These are phyloP conservation scores for Aspiorhynchus laticeps DNA, from an alignment of 2,113 vertebrate species.

Conservation along the genomic window DNA sequence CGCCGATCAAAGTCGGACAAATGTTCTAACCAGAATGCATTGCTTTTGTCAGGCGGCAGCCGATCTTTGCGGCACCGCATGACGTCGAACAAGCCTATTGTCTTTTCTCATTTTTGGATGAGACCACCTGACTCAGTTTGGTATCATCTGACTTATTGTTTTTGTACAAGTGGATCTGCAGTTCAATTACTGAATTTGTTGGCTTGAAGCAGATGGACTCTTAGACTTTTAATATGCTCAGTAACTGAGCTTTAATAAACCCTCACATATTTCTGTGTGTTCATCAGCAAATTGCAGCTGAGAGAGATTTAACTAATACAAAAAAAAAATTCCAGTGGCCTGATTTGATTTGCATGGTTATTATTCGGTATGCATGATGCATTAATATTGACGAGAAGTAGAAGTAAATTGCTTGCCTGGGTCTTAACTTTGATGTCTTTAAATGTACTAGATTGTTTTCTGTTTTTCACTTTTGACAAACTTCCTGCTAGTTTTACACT, in stretches of 20 bases:
- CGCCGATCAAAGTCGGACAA: too few species aligned
- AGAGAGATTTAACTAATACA: background rate
- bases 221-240: background rate
- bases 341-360: background rate
- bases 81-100: too few species aligned
- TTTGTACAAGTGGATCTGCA: background rate
- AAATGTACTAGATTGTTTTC: conserved; percentile 20
- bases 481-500: conserved; percentile 52
- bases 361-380: background rate
- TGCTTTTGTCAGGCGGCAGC: too few species aligned
- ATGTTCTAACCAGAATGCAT: too few species aligned
- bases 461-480: conserved; percentile 9
- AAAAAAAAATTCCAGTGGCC: background rate
- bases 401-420: background rate
- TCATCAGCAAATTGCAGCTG: background rate
- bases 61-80: too few species aligned
- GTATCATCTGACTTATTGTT: background rate
- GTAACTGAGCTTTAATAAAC: conserved; percentile 1
- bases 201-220: conserved; percentile 2
- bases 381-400: background rate
- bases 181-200: background rate
- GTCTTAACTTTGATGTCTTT: background rate
- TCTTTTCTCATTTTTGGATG: background rate
- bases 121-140: background rate
- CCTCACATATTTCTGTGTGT: background rate